Percentiles rank a stretch among this genome's conserved stretches.
phyloP scores from a whole-genome alignment of 2,113 vertebrate species.

The Meriones unguiculatus region DNA sequence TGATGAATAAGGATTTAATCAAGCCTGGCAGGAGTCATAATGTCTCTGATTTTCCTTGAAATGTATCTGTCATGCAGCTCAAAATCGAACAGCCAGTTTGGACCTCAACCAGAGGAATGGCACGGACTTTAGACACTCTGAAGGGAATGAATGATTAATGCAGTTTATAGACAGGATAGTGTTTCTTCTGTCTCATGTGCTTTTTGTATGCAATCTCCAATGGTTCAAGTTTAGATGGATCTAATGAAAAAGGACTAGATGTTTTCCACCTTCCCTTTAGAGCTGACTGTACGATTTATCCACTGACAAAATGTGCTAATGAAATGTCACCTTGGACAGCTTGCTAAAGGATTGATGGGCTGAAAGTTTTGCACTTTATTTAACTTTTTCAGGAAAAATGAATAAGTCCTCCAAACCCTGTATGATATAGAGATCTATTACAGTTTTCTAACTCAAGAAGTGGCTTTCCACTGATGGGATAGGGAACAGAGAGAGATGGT shows the following conservation, averaged over 20 bases:
- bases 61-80: conserved; percentile 91
- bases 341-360: conserved; percentile 92
- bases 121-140: conserved; percentile 87
- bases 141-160: conserved; percentile 93
- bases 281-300: conserved; percentile 91
- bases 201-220: conserved; percentile 90
- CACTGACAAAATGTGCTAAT: conserved; percentile 96
- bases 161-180: conserved; percentile 90
- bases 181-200: conserved; percentile 85
- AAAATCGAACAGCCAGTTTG: conserved; percentile 90
- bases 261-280: conserved; percentile 89
- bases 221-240: conserved; percentile 89
- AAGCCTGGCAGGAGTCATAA: conserved; percentile 93
- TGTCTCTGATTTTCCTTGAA: conserved; percentile 93
- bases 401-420: conserved; percentile 87
- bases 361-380: conserved; percentile 94
- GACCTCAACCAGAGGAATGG: conserved; percentile 85
- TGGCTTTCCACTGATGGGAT: conserved; percentile 63
- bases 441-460: conserved; percentile 76
- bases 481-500: conserved; percentile 36
- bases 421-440: conserved; percentile 87
- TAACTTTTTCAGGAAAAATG: conserved; percentile 91
- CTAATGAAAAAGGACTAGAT: conserved; percentile 94
- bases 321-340: conserved; percentile 96
- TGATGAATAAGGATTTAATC: conserved; percentile 95